Evolutionary conservation across 1,140 invertebrate species (phyloP).

Genomic region (Drosophila repletoides): DNA sequence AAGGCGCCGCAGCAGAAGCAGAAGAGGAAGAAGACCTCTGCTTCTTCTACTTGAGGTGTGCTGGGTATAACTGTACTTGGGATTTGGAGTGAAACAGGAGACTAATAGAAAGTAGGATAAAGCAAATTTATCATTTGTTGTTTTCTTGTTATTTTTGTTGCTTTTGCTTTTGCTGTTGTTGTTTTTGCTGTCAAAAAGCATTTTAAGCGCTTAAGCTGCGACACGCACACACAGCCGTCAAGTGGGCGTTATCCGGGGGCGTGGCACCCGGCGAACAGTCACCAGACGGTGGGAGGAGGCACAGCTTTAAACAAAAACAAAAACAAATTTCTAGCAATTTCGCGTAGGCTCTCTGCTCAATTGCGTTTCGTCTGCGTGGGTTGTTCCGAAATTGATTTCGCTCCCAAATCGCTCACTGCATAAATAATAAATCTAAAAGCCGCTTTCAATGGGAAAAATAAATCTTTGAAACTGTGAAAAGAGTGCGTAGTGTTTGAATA

Average conservation of each 20-base stretch:
- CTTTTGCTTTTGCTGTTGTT: slow-evolving; percentile 28
- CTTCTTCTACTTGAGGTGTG: background rate
- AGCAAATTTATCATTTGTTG: slow-evolving; percentile 70
- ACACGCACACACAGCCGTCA: slow-evolving; percentile 53
- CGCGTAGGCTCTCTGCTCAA: slow-evolving; percentile 13
- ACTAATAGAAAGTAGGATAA: slow-evolving; percentile 34
- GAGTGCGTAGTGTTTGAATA: no score
- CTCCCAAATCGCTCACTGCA: background rate
- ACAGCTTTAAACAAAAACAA: slow-evolving; percentile 37
- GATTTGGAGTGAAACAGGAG: slow-evolving; percentile 24
- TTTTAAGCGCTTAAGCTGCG: slow-evolving; percentile 76
- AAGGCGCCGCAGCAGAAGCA: background rate
- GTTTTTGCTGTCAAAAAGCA: slow-evolving; percentile 69
- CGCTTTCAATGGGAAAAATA: background rate
- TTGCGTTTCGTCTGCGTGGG: background rate
- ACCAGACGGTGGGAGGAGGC: no score
- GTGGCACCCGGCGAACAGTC: background rate
- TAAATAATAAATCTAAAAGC: no score
- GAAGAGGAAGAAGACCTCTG: background rate
- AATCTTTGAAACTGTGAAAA: background rate
- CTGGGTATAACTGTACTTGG: slow-evolving; percentile 31
- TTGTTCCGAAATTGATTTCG: background rate
- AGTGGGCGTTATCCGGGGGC: background rate
- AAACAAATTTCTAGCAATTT: slow-evolving; percentile 1
- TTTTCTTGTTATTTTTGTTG: slow-evolving; percentile 28